Evolutionary conservation across 1,140 invertebrate species (phyloP), one percentile per base, ranked within the genome.

Genomic region (Drosophila burlai): DNA sequence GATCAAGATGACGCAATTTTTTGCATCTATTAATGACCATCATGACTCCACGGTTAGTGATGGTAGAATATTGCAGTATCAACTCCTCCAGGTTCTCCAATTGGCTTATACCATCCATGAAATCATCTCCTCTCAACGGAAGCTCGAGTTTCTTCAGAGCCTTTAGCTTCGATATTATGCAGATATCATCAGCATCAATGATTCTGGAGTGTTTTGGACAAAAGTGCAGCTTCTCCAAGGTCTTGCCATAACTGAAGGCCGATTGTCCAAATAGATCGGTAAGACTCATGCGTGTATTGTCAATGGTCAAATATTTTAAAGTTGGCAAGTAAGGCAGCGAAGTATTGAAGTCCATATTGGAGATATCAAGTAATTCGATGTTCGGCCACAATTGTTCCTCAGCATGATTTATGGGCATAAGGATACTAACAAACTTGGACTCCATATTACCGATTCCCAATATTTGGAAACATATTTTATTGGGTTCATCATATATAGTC

Each of bases 271-370:
- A 38, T 3, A 66, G 43, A 7, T 60, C 13, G n/a, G 34, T 26
- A 2, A 45, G 29, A n/a, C 26, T 26, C 10, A 16, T 45, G 4
- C 2, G 0, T 1, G 24, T 6, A 3, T 16, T 11, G 10, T 11
- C 16, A 34, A 65, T 26, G 4, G 18, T 45, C 18, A 65, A 21
- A 31, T 6, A 34, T 21, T 65, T 58, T 2, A 65, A 36, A 11
- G 6, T 9, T 10, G 63, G 63, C 24, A 59, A 24, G 16, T 34
- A 65, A 6, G 63, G 63, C 15, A 65, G 16, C 16, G 29, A 18
- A 3, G 52, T 59, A 8, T 45, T 11, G 11, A 65, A 65, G 29
- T 15, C 4, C 29, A 11, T 54, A 18, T 24, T 4, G 15, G 11
- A 16, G 4, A 65, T 11, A 7, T 29, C 10, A 5, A 65, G 24